These are phyloP conservation scores for Pseudopleuronectes americanus DNA, from an alignment of 2,797 vertebrate genomes.

Conservation along the genomic window DNA sequence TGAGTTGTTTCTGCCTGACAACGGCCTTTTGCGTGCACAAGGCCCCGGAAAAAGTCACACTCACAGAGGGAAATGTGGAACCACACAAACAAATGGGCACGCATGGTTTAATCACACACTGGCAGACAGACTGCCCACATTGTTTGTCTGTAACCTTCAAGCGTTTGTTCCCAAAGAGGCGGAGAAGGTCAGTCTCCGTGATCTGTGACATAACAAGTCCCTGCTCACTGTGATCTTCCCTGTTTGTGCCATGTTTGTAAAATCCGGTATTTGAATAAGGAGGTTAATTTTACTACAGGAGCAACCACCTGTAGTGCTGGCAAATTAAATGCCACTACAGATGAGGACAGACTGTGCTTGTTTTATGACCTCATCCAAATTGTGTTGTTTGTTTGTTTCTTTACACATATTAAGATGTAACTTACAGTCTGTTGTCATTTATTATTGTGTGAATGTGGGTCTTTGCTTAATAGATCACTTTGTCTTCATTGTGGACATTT, in stretches of 20 bases:
- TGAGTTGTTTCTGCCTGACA: constrained; percentile 51
- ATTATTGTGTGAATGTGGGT: too few species aligned
- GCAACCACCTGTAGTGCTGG: too few species aligned
- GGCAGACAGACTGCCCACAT: constrained; percentile 61
- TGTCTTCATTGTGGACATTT: too few species aligned
- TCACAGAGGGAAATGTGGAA: constrained; percentile 26
- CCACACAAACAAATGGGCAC: constrained; percentile 46
- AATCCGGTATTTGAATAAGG: constrained; percentile 7
- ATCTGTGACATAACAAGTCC: constrained; percentile 46
- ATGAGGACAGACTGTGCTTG: too few species aligned
- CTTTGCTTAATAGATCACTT: too few species aligned
- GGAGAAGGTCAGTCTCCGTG: constrained; percentile 46
- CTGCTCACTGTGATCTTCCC: constrained; percentile 11
- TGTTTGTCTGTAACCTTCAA: constrained; percentile 66
- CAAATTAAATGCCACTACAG: too few species aligned
- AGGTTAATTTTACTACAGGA: background rate
- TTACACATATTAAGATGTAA: background rate
- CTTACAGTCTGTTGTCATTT: too few species aligned
- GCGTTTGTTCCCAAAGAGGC: constrained; percentile 63
- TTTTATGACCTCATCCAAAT: too few species aligned
- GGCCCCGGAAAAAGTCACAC: constrained; percentile 45
- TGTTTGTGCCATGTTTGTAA: constrained; percentile 1
- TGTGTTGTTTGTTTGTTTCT: background rate
- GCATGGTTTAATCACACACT: constrained; percentile 42
- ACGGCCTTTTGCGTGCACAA: constrained; percentile 41